phyloP scores from a whole-genome alignment of 1,140 invertebrate species.

The Streblospio benedicti region DNA sequence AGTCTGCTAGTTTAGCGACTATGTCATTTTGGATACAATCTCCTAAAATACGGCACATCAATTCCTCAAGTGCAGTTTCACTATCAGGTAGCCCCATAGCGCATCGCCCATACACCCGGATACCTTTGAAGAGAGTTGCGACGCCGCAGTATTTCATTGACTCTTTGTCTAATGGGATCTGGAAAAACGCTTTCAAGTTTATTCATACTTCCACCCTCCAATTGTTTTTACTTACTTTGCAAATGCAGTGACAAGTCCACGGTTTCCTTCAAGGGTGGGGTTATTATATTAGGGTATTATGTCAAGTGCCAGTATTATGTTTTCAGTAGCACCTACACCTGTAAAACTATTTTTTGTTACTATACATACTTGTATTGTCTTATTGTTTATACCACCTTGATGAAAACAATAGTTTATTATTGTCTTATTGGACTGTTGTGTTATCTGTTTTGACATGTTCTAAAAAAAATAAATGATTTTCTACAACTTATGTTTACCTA shows the following conservation, averaged over 20 bases:
- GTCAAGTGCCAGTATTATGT: too few species aligned
- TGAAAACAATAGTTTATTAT: too few species aligned
- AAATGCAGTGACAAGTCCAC: constrained; percentile 21
- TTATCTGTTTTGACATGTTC: too few species aligned
- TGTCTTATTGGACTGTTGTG: too few species aligned
- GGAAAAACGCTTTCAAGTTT: too few species aligned
- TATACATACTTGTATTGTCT: too few species aligned
- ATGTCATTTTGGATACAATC: constrained; percentile 2
- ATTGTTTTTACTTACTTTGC: constrained; percentile 19
- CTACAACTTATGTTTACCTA: too few species aligned
- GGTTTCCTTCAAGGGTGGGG: constrained; percentile 17
- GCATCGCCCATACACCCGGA: constrained; percentile 16
- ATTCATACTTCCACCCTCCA: constrained; percentile 7
- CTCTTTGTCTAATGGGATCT: too few species aligned
- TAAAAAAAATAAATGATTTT: too few species aligned
- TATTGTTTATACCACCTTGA: too few species aligned
- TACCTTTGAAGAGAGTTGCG: constrained; percentile 14
- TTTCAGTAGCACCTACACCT: too few species aligned
- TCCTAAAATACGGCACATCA: constrained; percentile 16
- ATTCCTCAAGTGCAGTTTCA: neutral
- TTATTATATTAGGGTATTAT: constrained; percentile 15
- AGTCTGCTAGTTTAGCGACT: constrained; percentile 11
- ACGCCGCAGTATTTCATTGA: constrained; percentile 21
- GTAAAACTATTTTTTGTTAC: too few species aligned
- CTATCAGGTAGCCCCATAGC: constrained; percentile 12